Evolutionary conservation across 2,888 invertebrate genomes (phyloP).

Genomic region (Sesia bembeciformis): DNA sequence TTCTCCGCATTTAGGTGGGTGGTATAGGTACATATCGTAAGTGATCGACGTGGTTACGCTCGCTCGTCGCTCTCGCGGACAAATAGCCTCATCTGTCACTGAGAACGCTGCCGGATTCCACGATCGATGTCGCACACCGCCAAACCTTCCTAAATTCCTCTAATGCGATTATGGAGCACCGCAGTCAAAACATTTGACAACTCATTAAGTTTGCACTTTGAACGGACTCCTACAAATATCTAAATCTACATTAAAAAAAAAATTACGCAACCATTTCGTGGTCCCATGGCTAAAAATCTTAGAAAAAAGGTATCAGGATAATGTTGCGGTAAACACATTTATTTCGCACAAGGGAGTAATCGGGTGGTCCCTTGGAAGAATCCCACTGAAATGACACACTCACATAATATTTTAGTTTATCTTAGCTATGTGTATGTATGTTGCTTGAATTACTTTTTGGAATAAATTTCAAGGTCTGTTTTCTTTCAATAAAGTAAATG

Average conservation of each 20-base stretch:
- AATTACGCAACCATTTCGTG: not conserved
- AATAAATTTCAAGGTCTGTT: too few species aligned
- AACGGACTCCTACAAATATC: too few species aligned
- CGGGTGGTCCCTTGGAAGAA: conserved; percentile 5
- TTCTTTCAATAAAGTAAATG: too few species aligned
- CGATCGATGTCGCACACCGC: conserved; percentile 13
- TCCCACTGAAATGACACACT: conserved; percentile 2
- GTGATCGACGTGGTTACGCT: conserved; percentile 13
- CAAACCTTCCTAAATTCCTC: conserved; percentile 14
- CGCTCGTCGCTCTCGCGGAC: conserved; percentile 11
- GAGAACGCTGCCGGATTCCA: conserved; percentile 13
- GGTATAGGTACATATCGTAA: conserved; percentile 2
- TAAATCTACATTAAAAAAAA: too few species aligned
- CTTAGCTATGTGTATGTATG: not conserved
- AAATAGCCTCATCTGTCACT: conserved; percentile 37
- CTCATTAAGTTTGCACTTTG: conserved; percentile 3
- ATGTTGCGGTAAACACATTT: conserved; percentile 1
- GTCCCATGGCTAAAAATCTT: not conserved
- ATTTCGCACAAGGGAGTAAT: conserved; percentile 5
- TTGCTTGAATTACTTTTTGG: too few species aligned
- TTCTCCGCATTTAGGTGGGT: conserved; percentile 11
- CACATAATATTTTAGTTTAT: not conserved
- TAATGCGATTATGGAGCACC: conserved; percentile 12
- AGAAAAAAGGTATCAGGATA: not conserved
- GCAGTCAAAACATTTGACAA: conserved; percentile 11